These are phyloP conservation scores for Platysteira castanea DNA, from an alignment of 2,113 vertebrate genomes.

Conservation along the genomic window DNA sequence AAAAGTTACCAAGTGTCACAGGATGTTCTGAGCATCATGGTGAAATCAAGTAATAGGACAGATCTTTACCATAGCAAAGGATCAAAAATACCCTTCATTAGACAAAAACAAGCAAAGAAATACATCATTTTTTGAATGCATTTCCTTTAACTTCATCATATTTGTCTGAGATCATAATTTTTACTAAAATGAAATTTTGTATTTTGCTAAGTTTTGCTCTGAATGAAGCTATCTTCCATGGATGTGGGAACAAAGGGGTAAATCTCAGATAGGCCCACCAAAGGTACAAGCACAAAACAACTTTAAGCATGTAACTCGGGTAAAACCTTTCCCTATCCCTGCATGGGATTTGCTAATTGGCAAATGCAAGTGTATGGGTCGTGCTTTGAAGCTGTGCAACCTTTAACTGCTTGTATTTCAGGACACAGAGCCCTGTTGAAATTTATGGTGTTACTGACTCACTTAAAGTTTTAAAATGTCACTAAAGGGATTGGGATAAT, in stretches of 20 bases:
- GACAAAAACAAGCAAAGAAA: not conserved
- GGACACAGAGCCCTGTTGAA: fast-evolving
- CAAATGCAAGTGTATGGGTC: not conserved
- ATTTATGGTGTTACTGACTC: not conserved
- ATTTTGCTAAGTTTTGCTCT: not conserved
- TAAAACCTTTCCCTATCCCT: not conserved
- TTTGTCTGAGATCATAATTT: not conserved
- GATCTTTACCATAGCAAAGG: not conserved
- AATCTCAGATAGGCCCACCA: not conserved
- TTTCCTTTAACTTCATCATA: not conserved
- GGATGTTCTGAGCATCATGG: not conserved
- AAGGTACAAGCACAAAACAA: not conserved
- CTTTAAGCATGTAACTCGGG: not conserved
- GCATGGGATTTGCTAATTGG: not conserved
- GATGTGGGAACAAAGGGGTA: not conserved
- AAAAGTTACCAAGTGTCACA: not conserved
- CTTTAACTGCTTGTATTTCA: not conserved
- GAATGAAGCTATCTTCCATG: not conserved
- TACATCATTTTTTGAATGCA: not conserved
- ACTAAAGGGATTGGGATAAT: not conserved
- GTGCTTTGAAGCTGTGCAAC: not conserved
- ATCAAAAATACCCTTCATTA: not conserved
- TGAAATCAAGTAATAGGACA: not conserved
- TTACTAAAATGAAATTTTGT: not conserved
- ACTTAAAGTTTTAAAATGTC: not conserved